Evolutionary conservation across 2,888 invertebrate genomes (phyloP), one percentile per base, ranked within the genome.

Genomic region (Entomobrya multifasciata): DNA sequence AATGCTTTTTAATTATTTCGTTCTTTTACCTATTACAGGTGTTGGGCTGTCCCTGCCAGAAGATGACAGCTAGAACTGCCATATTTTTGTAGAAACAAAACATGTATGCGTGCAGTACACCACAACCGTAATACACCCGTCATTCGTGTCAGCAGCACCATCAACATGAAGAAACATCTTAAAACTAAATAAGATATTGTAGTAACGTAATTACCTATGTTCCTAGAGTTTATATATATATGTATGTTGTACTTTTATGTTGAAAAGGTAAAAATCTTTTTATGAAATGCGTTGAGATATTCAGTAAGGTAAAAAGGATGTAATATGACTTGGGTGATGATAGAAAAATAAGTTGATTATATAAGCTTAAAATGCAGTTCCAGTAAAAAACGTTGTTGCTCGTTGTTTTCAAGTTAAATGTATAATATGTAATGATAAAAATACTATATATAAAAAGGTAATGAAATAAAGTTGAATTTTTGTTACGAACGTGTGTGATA

Each of bases 1-100:
- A n/a, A n/a, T 72, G 60, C n/a, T 72, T 88, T 88, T 88, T 88
- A 88, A 88, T 88, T 88, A 88, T 88, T 88, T 88, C 81, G 88
- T 88, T 86, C 72, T 86, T 83, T 79, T 82, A 13, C 79, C 44
- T 74, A 79, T 81, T 86, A 74, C 86, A 86, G 86, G 86, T 86
- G 80, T 70, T 85, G 88, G 57, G 10, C 49, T 83, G 30, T 76
- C 57, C 83, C 83, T 65, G 78, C 82, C 77, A 72, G 57, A 88
- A 83, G 82, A 83, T 84, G 87, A 87, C 87, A 87, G 83, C 76
- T 62, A 49, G 76, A 82, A 82, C 60, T 62, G 72, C 82, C 82
- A 82, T 82, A 82, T 82, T 82, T 82, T 72, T 82, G 57, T 60
- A 74, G 74, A 72, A 74, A 60, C 60, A 82, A 74, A 72, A 36